Percentiles rank a stretch among this genome's conserved stretches.
These are phyloP conservation scores for Serranus cabrilla DNA, from an alignment of 2,797 vertebrate genomes.

Conservation along the genomic window DNA sequence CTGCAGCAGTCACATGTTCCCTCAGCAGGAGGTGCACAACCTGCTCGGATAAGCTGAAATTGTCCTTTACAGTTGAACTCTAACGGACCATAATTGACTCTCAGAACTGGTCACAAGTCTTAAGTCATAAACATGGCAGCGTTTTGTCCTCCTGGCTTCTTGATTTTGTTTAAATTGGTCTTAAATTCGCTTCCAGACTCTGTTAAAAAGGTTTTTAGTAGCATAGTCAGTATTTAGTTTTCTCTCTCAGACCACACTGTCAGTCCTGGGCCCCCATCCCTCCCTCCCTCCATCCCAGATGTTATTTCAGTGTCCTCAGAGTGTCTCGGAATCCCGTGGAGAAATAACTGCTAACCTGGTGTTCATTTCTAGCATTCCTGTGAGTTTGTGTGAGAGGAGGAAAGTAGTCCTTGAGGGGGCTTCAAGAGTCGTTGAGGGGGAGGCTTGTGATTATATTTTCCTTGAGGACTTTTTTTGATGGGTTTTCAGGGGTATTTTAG, in stretches of 20 bases:
- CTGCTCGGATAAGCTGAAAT: neutral
- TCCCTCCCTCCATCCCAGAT: constrained; percentile 21
- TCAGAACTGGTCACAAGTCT: too few relatives aligned
- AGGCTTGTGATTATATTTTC: neutral
- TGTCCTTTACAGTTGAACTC: neutral
- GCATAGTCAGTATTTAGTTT: neutral
- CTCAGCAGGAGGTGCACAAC: neutral
- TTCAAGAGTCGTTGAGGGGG: neutral
- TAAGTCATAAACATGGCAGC: too few relatives aligned
- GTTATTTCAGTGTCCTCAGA: constrained; percentile 21
- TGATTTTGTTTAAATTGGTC: neutral
- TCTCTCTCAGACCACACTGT: neutral
- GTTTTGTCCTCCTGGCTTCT: neutral
- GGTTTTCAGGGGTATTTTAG: neutral
- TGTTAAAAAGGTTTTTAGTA: neutral
- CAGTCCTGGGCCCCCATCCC: neutral
- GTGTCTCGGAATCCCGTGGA: constrained; percentile 10
- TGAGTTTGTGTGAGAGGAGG: constrained; percentile 6
- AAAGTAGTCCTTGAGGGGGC: neutral
- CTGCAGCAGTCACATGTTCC: neutral
- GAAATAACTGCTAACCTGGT: constrained; percentile 32
- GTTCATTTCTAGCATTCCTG: constrained; percentile 48
- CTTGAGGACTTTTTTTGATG: neutral
- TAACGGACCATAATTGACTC: too few relatives aligned
- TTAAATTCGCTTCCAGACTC: neutral